Base-by-base conservation (phyloP, 2,797 vertebrate species). In the Syndactyla subalaris region DNA sequence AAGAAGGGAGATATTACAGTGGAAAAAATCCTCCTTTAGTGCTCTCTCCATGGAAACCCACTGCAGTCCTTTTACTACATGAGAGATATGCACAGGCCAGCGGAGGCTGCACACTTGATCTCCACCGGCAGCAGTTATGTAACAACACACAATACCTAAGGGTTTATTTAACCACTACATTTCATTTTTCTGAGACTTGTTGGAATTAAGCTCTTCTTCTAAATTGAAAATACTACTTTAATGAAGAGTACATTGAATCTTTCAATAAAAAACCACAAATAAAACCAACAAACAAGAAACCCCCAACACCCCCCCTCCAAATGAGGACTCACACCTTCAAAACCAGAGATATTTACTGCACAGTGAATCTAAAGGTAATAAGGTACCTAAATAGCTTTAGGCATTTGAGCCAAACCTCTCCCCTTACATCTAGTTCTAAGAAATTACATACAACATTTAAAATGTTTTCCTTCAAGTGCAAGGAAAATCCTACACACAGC, bases 41-140 rank as follows among this genome's bases (percentile, higher is more conserved):
- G 30, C 24, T 61, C 76, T 95, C 95, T 94, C 95, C 85, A 93
- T 95, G 92, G 88, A 96, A 95, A 93, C 88, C 67, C 67, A 76
- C 48, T 81, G 93, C 85, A 92, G 89, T 51, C 67, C 71, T 83
- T 87, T 71, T 14, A 62, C 73, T 24, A 82, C 48, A 52, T 2
- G 27, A 70, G 58, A 38, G 46, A 91, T 66, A 36, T 0, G 6
- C 84, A 87, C 57, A 73, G 63, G 45, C 76, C 90, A 86, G 77
- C 1, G 0, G 34, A 82, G 65, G 59, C 89, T 88, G 75, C 82
- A 85, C 4, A 9, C 91, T 85, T 41, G 16, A 49, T 62, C 74
- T 89, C 58, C 23, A 30, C 24, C 12, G 0, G 75, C 51, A 58
- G 73, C 38, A 75, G 70, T 96, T 92, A 95, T 2, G 3, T 81